phyloP scores from a whole-genome alignment of 2,888 invertebrate genomes.

The Hanleya hanleyi region DNA sequence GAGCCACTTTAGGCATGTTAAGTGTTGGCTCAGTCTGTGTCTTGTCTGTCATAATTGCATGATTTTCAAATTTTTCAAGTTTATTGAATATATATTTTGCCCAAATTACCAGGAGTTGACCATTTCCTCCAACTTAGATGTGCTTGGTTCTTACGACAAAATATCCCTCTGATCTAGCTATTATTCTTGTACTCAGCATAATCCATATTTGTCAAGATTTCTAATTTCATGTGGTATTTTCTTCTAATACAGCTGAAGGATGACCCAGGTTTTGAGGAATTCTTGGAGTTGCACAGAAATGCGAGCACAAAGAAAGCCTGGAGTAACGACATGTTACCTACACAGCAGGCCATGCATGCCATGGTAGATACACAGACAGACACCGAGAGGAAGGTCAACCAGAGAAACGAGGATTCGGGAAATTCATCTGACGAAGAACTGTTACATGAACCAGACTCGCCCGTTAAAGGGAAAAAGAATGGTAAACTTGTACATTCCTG shows the following conservation, averaged over 20 bases:
- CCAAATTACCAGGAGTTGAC: too few relatives aligned
- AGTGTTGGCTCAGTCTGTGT: too few relatives aligned
- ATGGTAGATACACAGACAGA: too few relatives aligned
- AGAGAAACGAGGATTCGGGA: not conserved
- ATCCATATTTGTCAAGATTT: constrained; percentile 81
- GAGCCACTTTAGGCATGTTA: too few relatives aligned
- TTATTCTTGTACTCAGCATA: too few relatives aligned
- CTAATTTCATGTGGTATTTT: not conserved
- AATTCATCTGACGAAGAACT: not conserved
- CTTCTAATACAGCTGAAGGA: constrained; percentile 73
- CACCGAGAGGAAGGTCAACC: not conserved
- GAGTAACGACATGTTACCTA: constrained; percentile 75
- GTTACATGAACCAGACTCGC: constrained; percentile 42
- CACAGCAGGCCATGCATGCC: not conserved
- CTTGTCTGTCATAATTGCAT: too few relatives aligned
- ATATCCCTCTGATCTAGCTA: too few relatives aligned
- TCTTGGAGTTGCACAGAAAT: constrained; percentile 87
- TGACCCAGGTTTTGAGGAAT: constrained; percentile 92
- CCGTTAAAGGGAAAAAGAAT: not conserved
- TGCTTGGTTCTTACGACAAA: too few relatives aligned
- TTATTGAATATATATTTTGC: too few relatives aligned
- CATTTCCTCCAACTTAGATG: too few relatives aligned
- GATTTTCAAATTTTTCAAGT: too few relatives aligned
- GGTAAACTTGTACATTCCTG: not conserved
- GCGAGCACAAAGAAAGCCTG: constrained; percentile 72